Percentiles rank a stretch among this genome's conserved stretches.
These are phyloP conservation scores for Abscondita cerata DNA, from an alignment of 2,888 invertebrate species.

Conservation along the genomic window DNA sequence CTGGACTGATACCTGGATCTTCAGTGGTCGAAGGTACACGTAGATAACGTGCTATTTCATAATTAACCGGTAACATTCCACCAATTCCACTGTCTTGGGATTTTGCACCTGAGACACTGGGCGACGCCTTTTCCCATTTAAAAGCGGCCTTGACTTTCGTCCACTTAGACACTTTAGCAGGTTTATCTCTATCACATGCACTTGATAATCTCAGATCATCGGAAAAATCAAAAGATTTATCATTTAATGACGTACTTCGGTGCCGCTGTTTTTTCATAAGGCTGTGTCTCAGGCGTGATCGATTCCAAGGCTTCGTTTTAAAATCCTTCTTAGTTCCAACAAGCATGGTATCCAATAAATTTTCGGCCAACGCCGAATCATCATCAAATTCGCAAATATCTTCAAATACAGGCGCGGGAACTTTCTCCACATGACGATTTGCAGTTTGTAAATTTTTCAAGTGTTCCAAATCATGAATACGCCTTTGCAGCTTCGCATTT, in stretches of 20 bases:
- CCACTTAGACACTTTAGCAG: constrained; percentile 82
- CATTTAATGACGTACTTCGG: constrained; percentile 64
- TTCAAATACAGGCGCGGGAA: constrained; percentile 54
- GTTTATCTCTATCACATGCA: constrained; percentile 37
- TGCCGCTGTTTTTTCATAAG: constrained; percentile 65
- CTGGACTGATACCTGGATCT: constrained; percentile 61
- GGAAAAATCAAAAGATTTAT: constrained; percentile 13
- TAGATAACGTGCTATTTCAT: constrained; percentile 62
- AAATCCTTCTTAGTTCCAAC: constrained; percentile 57
- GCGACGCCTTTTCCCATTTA: constrained; percentile 79
- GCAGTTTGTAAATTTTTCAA: constrained; percentile 70
- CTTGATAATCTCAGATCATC: constrained; percentile 17
- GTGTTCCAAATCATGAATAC: constrained; percentile 76
- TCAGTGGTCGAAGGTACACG: constrained; percentile 61
- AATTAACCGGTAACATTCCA: constrained; percentile 58
- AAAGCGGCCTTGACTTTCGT: constrained; percentile 89
- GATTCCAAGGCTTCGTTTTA: constrained; percentile 42
- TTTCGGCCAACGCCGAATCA: constrained; percentile 68
- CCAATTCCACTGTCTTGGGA: constrained; percentile 59
- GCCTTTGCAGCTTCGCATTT: constrained; percentile 71
- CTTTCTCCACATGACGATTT: constrained; percentile 60
- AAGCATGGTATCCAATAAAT: constrained; percentile 70
- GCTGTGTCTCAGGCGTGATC: constrained; percentile 58
- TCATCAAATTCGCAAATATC: constrained; percentile 67
- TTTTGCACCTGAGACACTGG: constrained; percentile 55